These are phyloP conservation scores for Drosophila bocqueti DNA, from an alignment of 1,140 invertebrate genomes.

Conservation along the genomic window DNA sequence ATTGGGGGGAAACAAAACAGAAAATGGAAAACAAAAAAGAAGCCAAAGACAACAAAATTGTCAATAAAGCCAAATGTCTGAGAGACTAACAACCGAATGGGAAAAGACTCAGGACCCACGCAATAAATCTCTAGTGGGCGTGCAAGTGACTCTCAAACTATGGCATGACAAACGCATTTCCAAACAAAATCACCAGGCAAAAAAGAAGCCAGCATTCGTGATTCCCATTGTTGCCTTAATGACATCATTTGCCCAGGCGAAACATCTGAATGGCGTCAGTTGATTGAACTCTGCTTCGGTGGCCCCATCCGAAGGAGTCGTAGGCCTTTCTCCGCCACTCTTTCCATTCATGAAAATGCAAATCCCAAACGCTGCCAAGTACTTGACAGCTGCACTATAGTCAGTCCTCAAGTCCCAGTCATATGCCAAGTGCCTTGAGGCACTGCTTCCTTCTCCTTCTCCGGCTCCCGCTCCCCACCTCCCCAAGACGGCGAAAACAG, in stretches of 20 bases:
- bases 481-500: constrained; percentile 8
- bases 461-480: neutral
- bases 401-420: constrained; percentile 37
- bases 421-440: constrained; percentile 73
- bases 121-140: constrained; percentile 59
- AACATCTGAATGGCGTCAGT: constrained; percentile 54
- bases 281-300: constrained; percentile 75
- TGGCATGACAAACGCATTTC: constrained; percentile 71
- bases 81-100: constrained; percentile 41
- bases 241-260: constrained; percentile 67
- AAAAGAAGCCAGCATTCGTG: constrained; percentile 44
- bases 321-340: constrained; percentile 62
- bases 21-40: constrained; percentile 65
- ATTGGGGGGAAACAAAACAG: constrained; percentile 32
- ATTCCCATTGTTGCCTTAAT: constrained; percentile 64
- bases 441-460: constrained; percentile 39
- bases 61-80: constrained; percentile 63
- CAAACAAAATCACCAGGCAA: constrained; percentile 14
- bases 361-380: constrained; percentile 58
- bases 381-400: constrained; percentile 71
- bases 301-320: constrained; percentile 32
- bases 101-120: constrained; percentile 61
- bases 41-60: constrained; percentile 65
- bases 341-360: constrained; percentile 79
- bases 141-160: constrained; percentile 64